Evolutionary conservation across 2,797 vertebrate genomes (phyloP).

Genomic region (Sebastes glaucus): DNA sequence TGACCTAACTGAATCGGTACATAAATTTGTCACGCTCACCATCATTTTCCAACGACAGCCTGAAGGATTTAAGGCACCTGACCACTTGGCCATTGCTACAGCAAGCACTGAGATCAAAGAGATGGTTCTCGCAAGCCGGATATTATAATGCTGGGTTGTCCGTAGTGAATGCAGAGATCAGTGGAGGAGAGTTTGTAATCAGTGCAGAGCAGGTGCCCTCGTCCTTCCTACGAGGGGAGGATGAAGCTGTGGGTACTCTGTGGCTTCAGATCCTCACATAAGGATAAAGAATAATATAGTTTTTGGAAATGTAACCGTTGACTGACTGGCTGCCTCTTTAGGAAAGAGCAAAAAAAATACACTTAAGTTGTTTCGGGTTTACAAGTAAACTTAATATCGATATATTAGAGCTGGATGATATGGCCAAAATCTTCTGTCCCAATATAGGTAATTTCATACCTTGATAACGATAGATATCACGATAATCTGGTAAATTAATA

Average conservation of each 20-base stretch:
- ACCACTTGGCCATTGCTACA: slow-evolving; percentile 5
- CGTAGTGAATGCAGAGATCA: slow-evolving; percentile 9
- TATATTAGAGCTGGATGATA: no score
- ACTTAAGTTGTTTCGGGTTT: not conserved
- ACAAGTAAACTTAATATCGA: not conserved
- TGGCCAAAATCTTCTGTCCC: no score
- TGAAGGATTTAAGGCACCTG: slow-evolving; percentile 33
- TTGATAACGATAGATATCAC: no score
- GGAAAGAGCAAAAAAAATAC: not conserved
- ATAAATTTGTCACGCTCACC: slow-evolving; percentile 35
- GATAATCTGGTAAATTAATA: no score
- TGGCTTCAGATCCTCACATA: not conserved
- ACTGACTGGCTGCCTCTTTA: not conserved
- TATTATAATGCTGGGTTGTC: slow-evolving; percentile 21
- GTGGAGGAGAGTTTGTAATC: slow-evolving; percentile 21
- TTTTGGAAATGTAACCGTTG: not conserved
- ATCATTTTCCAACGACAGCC: slow-evolving; percentile 25
- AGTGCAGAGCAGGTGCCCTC: slow-evolving; percentile 1
- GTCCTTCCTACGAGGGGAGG: not conserved
- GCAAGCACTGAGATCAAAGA: slow-evolving; percentile 27
- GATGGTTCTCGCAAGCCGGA: not conserved
- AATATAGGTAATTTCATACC: no score
- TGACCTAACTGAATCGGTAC: slow-evolving; percentile 33
- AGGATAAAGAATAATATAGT: not conserved
- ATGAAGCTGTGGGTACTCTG: not conserved